These are phyloP conservation scores for Drosophila kikkawai DNA, from an alignment of 1,140 invertebrate genomes.

Conservation along the genomic window DNA sequence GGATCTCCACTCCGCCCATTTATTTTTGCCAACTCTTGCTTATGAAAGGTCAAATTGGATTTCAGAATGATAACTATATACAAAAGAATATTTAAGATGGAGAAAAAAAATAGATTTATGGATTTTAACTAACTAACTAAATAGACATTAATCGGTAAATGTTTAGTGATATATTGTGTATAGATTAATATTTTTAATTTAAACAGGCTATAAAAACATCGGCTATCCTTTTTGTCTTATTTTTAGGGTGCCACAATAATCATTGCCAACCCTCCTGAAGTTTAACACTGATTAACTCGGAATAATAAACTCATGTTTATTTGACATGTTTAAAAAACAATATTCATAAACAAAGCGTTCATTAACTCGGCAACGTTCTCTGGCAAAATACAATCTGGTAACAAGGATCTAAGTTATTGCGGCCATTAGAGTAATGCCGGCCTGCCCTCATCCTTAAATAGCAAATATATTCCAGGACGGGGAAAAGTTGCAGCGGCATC, in stretches of 20 bases:
- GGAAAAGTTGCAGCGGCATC: conserved; percentile 33
- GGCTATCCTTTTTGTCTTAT: not conserved
- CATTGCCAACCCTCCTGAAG: not conserved
- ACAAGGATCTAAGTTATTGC: conserved; percentile 16
- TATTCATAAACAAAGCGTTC: conserved; percentile 72
- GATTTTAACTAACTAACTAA: not conserved
- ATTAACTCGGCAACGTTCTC: conserved; percentile 42
- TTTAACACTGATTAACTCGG: not conserved
- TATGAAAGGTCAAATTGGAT: conserved; percentile 2
- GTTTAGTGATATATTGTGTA: too few species aligned
- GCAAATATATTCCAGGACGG: conserved; percentile 9
- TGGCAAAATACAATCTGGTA: not conserved
- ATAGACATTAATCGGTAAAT: not conserved
- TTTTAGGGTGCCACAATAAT: not conserved
- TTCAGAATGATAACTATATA: not conserved
- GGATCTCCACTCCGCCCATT: conserved; percentile 13
- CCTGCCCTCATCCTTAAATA: conserved; percentile 25
- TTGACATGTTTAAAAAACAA: conserved; percentile 65
- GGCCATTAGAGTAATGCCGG: conserved; percentile 13
- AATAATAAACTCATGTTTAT: not conserved
- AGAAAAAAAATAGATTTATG: not conserved
- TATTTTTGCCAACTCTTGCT: conserved; percentile 17
- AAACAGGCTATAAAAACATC: too few species aligned
- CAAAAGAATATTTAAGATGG: accelerated
- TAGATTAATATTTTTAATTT: not conserved